Conservation (phyloP, 2,888 invertebrate species). For the Tenthredo notha region DNA sequence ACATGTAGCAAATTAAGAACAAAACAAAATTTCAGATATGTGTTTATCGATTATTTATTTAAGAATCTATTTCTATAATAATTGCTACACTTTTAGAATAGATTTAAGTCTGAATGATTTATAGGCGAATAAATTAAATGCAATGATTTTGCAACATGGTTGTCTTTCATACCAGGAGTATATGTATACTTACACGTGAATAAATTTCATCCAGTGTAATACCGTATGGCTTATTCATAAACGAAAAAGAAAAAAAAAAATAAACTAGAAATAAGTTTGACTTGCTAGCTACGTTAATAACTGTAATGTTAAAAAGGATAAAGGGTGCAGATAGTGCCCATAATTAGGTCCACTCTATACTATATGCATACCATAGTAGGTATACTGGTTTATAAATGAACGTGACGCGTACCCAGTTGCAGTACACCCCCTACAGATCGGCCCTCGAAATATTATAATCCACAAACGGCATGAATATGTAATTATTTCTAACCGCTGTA, state of each 20-base stretch:
- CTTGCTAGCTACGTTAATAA: conserved; percentile 47
- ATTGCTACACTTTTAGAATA: neutral
- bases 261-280: neutral
- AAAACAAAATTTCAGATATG: neutral
- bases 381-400: conserved; percentile 43
- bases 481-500: conserved; percentile 72
- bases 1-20: too few relatives aligned
- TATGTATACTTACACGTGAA: neutral
- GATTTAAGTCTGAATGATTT: neutral
- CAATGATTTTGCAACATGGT: conserved; percentile 66
- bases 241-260: neutral
- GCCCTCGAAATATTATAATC: conserved; percentile 68
- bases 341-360: conserved; percentile 60
- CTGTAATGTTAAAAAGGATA: conserved; percentile 58
- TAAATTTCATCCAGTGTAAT: conserved; percentile 32
- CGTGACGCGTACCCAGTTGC: neutral
- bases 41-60: neutral
- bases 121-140: conserved; percentile 57
- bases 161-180: neutral
- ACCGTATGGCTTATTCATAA: conserved; percentile 22
- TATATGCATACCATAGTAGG: neutral
- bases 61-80: neutral
- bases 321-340: conserved; percentile 61
- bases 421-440: conserved; percentile 58
- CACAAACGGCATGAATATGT: conserved; percentile 69